Percentiles rank a stretch among this genome's conserved stretches.
These are phyloP conservation scores for Esox niger DNA, from an alignment of 2,113 vertebrate species.

Conservation along the genomic window DNA sequence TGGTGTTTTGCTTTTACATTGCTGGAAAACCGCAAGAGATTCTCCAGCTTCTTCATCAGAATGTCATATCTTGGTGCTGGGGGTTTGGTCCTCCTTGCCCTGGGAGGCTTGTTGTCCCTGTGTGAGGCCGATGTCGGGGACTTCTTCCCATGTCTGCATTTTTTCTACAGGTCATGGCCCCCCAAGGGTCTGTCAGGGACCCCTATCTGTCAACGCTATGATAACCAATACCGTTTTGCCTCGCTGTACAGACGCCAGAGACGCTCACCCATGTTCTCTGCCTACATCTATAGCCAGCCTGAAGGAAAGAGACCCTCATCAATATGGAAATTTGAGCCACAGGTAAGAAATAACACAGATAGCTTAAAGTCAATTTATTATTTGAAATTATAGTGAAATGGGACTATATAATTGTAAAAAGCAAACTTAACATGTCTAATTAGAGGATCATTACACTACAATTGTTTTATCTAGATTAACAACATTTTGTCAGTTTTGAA, in stretches of 20 bases:
- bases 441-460: no score
- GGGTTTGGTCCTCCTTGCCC: background rate
- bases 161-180: constrained; percentile 60
- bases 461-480: no score
- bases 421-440: no score
- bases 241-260: constrained; percentile 58
- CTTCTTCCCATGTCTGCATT: constrained; percentile 54
- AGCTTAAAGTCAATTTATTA: no score
- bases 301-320: constrained; percentile 53
- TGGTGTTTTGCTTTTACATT: no score
- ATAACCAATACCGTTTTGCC: constrained; percentile 61
- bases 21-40: background rate
- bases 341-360: constrained; percentile 46
- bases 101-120: background rate
- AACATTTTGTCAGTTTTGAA: no score
- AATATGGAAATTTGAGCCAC: constrained; percentile 68
- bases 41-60: background rate
- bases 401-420: no score
- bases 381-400: no score
- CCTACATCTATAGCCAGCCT: constrained; percentile 47
- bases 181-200: constrained; percentile 60
- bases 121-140: constrained; percentile 54
- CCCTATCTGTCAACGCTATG: constrained; percentile 60
- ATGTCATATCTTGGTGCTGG: constrained; percentile 9
- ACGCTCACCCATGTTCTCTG: constrained; percentile 65